Evolutionary conservation across 2,888 invertebrate species (phyloP).

Genomic region (Ochropacha duplaris): DNA sequence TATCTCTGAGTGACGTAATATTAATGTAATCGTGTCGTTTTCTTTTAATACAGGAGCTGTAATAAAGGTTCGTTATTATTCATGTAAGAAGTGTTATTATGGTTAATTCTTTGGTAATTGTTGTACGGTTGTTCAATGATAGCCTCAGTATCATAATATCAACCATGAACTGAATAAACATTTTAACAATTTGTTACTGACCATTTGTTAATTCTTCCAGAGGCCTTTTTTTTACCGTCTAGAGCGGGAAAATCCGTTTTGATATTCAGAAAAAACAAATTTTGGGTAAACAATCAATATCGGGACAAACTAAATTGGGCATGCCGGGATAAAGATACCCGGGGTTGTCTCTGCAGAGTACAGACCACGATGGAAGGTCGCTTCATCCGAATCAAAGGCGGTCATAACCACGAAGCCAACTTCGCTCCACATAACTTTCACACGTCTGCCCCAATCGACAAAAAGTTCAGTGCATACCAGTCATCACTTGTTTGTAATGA

Average conservation of each 20-base stretch:
- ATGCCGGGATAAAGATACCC: slow-evolving; percentile 72
- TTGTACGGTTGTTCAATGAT: too few species aligned
- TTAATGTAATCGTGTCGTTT: too few species aligned
- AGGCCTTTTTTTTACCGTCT: slow-evolving; percentile 74
- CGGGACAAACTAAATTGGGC: slow-evolving; percentile 76
- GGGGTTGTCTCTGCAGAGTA: slow-evolving; percentile 70
- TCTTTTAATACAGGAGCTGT: too few species aligned
- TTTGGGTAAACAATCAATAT: slow-evolving; percentile 79
- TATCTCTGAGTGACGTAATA: too few species aligned
- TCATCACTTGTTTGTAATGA: slow-evolving; percentile 13
- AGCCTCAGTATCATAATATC: too few species aligned
- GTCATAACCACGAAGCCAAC: slow-evolving; percentile 69
- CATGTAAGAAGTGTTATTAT: slow-evolving; percentile 15
- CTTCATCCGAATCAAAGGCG: slow-evolving; percentile 67
- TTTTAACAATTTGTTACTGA: slow-evolving; percentile 3
- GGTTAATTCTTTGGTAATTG: too few species aligned
- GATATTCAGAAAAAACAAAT: slow-evolving; percentile 73
- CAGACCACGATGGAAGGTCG: slow-evolving; percentile 76
- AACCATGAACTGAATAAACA: too few species aligned
- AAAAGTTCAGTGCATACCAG: slow-evolving; percentile 36
- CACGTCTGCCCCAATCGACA: slow-evolving; percentile 40
- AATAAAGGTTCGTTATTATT: neutral
- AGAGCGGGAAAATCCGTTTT: slow-evolving; percentile 75
- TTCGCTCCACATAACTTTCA: slow-evolving; percentile 71
- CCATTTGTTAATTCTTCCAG: slow-evolving; percentile 43